A percentile compares a stretch with the other conserved stretches of the same genome.
These are phyloP conservation scores for Cyaniris semiargus DNA, from an alignment of 2,888 invertebrate genomes.

Conservation along the genomic window DNA sequence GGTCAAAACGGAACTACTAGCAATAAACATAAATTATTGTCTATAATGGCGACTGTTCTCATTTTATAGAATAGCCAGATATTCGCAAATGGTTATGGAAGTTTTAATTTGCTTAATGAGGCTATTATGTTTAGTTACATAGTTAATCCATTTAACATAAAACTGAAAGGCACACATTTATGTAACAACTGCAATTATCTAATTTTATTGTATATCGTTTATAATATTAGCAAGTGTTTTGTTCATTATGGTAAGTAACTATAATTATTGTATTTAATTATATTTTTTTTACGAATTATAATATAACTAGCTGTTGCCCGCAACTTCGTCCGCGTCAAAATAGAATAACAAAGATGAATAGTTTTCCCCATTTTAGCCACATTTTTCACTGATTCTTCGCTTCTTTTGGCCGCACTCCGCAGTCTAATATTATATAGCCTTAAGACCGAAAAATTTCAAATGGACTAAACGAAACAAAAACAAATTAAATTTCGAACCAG, in stretches of 20 bases:
- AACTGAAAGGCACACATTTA: background rate
- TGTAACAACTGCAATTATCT: conserved; percentile 7
- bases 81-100: background rate
- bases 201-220: background rate
- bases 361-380: too few species aligned
- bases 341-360: too few species aligned
- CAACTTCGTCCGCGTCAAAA: too few species aligned
- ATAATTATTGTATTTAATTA: background rate
- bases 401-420: too few species aligned
- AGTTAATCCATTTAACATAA: conserved; percentile 8
- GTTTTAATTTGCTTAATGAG: conserved; percentile 17
- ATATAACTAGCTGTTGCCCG: too few species aligned
- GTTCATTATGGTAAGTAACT: background rate
- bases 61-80: background rate
- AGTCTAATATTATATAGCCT: too few species aligned
- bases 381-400: too few species aligned
- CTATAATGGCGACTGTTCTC: background rate
- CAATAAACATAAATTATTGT: background rate
- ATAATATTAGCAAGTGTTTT: background rate
- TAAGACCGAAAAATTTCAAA: too few species aligned
- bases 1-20: background rate
- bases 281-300: too few species aligned
- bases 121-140: conserved; percentile 5
- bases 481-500: too few species aligned
- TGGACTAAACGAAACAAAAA: too few species aligned